Evolutionary conservation across 2,113 vertebrate genomes (phyloP).

Genomic region (Pseudorhombus dupliciocellatus): DNA sequence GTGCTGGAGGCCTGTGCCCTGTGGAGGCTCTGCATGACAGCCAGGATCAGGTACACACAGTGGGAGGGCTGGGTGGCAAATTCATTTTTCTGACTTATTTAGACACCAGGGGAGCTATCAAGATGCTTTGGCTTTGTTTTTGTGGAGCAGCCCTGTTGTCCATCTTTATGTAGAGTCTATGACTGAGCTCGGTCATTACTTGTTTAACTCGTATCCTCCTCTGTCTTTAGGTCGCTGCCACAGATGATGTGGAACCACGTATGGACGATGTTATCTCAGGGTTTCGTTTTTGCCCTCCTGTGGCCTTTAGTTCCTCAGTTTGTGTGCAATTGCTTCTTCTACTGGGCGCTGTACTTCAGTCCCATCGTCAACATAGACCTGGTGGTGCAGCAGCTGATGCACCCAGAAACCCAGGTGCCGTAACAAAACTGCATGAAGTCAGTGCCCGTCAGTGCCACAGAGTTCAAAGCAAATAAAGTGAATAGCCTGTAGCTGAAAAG

Average conservation of each 20-base stretch:
- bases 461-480: conserved; percentile 21
- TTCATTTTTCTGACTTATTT: background rate
- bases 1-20: conserved; percentile 87
- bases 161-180: no score
- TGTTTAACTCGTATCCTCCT: background rate
- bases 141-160: no score
- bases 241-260: conserved; percentile 90
- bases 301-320: conserved; percentile 95
- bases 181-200: background rate
- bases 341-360: conserved; percentile 94
- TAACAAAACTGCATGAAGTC: conserved; percentile 35
- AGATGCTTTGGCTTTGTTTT: no score
- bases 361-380: conserved; percentile 93
- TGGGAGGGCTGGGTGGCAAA: background rate
- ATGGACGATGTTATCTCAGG: conserved; percentile 90
- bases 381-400: conserved; percentile 89
- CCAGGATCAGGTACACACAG: conserved; percentile 83
- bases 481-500: conserved; percentile 19
- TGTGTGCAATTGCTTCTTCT: conserved; percentile 94
- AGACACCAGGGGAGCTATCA: no score
- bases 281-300: conserved; percentile 88
- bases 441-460: background rate
- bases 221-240: conserved; percentile 83
- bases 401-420: conserved; percentile 84
- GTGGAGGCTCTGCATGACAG: conserved; percentile 89